Conservation (phyloP, 37 sponge, comb jelly and placozoan species). For the Eunapius fragilis region DNA sequence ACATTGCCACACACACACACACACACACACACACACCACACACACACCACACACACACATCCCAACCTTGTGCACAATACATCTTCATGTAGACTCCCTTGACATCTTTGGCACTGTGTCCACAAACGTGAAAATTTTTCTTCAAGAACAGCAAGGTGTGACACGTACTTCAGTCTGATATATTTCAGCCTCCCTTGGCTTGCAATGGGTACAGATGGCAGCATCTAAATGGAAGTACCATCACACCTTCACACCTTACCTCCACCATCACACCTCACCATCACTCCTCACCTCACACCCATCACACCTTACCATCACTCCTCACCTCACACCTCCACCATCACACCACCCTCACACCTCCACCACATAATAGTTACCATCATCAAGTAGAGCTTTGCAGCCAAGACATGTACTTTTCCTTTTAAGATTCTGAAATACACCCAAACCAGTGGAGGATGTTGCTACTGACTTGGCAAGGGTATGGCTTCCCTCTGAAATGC, state of each 20-base stretch:
- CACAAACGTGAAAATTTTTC: constrained; percentile 94
- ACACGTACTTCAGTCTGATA: constrained; percentile 89
- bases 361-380: constrained; percentile 33
- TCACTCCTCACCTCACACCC: no score
- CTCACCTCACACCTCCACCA: no score
- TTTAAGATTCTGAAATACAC: constrained; percentile 83
- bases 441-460: constrained; percentile 66
- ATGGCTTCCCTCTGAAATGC: constrained; percentile 77
- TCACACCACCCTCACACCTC: no score
- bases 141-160: constrained; percentile 78
- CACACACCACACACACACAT: no score
- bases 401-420: constrained; percentile 89
- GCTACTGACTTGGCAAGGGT: constrained; percentile 85
- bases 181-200: constrained; percentile 62
- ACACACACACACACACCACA: no score
- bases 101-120: constrained; percentile 98
- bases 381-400: constrained; percentile 80
- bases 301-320: no score
- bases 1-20: no score
- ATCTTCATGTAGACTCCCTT: constrained; percentile 96
- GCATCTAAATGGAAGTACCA: constrained; percentile 23
- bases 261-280: not conserved
- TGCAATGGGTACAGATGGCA: constrained; percentile 88
- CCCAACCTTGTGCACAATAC: constrained; percentile 95
- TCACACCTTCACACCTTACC: not conserved